Percentiles rank a stretch among this genome's conserved stretches.
Conservation (phyloP, 2,888 invertebrate species). For the Peribatodes rhomboidaria region DNA sequence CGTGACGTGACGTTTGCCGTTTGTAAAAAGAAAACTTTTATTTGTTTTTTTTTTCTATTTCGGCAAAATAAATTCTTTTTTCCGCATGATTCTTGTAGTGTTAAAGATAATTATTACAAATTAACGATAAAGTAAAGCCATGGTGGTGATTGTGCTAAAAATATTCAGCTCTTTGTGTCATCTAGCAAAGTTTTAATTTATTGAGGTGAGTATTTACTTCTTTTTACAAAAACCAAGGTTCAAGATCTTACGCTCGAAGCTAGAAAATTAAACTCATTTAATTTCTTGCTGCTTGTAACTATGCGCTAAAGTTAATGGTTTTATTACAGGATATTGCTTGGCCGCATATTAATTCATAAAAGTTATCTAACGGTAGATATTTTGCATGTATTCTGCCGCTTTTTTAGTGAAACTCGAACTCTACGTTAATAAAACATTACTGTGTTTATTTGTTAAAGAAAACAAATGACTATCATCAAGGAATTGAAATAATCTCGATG, state of each 20-base stretch:
- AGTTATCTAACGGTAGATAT: constrained; percentile 25
- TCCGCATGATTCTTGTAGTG: background rate
- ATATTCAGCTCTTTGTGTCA: constrained; percentile 13
- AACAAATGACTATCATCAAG: background rate
- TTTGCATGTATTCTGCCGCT: constrained; percentile 5
- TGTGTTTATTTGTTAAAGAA: background rate
- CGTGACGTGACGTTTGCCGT: constrained; percentile 55
- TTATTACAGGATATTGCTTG: constrained; percentile 30
- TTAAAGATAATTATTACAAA: background rate
- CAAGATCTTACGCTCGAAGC: background rate
- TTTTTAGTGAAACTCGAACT: constrained; percentile 11
- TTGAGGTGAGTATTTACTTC: constrained; percentile 17
- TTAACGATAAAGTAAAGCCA: constrained; percentile 1
- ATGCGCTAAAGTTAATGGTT: constrained; percentile 14
- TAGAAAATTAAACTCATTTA: background rate
- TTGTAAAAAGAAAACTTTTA: constrained; percentile 41
- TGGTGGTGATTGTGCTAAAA: constrained; percentile 10
- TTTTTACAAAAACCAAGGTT: background rate
- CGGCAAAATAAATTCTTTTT: background rate
- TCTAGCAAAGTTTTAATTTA: constrained; percentile 13
- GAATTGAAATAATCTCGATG: background rate
- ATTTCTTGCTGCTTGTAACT: background rate
- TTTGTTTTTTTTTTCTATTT: constrained; percentile 30
- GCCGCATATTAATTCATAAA: constrained; percentile 7
- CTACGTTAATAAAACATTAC: background rate